Percentiles rank a stretch among this genome's conserved stretches.
Conservation (phyloP, 2,113 vertebrate species). For the Brevimyrus niger region DNA sequence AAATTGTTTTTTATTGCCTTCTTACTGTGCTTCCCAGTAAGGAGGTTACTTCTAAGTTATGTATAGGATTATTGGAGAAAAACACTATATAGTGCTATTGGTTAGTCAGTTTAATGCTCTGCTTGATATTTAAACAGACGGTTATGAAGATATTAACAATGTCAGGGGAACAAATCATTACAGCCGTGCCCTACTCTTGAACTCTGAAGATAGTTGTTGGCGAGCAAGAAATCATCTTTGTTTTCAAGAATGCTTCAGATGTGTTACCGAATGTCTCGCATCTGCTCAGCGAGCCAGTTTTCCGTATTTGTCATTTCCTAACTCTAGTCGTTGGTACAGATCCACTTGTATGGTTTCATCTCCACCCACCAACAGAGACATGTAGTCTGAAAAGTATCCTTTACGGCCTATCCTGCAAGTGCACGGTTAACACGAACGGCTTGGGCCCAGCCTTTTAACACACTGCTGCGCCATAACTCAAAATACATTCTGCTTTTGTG, state of each 20-base stretch:
- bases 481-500: not conserved
- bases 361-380: not conserved
- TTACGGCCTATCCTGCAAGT: not conserved
- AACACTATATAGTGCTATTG: not conserved
- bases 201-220: not conserved
- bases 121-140: not conserved
- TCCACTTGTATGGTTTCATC: not conserved
- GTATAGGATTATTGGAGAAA: not conserved
- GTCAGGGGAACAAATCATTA: not conserved
- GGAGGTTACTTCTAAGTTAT: not conserved
- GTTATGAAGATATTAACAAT: not conserved
- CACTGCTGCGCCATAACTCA: not conserved
- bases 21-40: not conserved
- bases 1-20: not conserved
- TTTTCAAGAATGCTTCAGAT: not conserved
- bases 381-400: not conserved
- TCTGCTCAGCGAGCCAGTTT: not conserved
- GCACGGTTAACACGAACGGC: not conserved
- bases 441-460: not conserved
- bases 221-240: not conserved
- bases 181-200: not conserved
- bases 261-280: not conserved
- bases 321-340: not conserved
- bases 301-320: not conserved
- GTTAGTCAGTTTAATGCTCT: not conserved